phyloP scores from a whole-genome alignment of 2,888 invertebrate genomes.

The Onchidella celtica region DNA sequence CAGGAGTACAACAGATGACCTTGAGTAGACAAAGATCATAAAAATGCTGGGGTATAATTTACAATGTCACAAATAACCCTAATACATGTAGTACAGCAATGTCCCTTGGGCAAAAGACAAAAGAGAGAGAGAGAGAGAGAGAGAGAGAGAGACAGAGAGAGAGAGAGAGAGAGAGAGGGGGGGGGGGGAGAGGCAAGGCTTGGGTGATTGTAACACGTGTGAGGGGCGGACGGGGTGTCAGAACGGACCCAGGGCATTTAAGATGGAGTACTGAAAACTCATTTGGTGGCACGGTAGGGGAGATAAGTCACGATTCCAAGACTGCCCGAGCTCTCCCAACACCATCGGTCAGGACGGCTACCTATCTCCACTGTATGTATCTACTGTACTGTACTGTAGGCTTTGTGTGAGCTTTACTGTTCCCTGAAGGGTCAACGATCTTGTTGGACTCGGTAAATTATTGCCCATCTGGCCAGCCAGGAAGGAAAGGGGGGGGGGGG shows the following conservation, averaged over 20 bases:
- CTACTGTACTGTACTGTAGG: background rate
- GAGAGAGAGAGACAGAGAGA: conserved; percentile 9
- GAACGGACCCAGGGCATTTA: background rate
- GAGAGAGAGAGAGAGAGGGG: conserved; percentile 7
- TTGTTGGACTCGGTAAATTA: background rate
- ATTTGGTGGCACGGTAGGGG: background rate
- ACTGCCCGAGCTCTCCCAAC: background rate
- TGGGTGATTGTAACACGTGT: background rate
- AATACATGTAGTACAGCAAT: no score
- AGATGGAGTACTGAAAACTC: background rate
- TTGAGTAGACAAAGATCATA: no score
- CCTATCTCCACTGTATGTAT: no score
- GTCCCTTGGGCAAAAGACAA: no score
- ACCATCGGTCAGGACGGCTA: background rate
- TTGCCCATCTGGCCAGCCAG: background rate
- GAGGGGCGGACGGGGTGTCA: background rate
- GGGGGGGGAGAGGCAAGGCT: no score
- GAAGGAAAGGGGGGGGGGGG: no score
- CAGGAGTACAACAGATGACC: no score
- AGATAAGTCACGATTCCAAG: background rate
- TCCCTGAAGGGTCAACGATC: background rate
- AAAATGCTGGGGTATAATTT: no score
- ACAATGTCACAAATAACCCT: no score
- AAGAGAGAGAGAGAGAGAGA: no score
- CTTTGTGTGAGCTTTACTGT: background rate